Conservation (phyloP, 2,797 vertebrate genomes). For the Tachyglossus aculeatus region DNA sequence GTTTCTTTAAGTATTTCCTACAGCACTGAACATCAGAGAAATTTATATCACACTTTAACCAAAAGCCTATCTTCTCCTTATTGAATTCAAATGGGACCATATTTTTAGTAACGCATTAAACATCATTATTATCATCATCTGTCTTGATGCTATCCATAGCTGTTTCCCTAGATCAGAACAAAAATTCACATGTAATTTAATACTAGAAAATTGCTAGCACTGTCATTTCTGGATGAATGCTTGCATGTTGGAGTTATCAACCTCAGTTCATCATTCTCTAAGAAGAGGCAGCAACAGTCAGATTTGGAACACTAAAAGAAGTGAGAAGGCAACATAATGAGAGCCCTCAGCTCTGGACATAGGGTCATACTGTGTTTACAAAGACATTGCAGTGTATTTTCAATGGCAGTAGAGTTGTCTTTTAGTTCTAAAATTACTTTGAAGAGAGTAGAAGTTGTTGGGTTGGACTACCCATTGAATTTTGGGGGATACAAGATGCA, state of each 20-base stretch:
- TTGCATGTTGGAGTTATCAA: constrained; percentile 36
- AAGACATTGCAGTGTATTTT: no score
- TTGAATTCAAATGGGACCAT: background rate
- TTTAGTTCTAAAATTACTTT: no score
- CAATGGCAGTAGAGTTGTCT: no score
- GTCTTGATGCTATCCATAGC: background rate
- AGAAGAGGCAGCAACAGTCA: no score
- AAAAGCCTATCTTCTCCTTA: background rate
- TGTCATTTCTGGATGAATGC: constrained; percentile 30
- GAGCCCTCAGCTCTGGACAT: no score
- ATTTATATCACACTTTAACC: background rate
- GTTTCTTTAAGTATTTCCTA: background rate
- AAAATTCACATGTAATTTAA: constrained; percentile 13
- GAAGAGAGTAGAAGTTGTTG: no score
- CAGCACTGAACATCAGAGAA: background rate
- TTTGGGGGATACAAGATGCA: no score
- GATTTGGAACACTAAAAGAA: no score
- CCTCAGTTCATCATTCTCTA: constrained; percentile 25
- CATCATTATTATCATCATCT: background rate
- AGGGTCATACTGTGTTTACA: no score
- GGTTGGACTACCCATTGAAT: no score
- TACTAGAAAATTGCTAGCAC: constrained; percentile 11
- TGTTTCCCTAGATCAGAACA: background rate
- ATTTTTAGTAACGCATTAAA: background rate
- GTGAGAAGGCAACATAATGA: no score